Conservation (phyloP, 2,888 invertebrate species). For the Nymphalis urticae region DNA sequence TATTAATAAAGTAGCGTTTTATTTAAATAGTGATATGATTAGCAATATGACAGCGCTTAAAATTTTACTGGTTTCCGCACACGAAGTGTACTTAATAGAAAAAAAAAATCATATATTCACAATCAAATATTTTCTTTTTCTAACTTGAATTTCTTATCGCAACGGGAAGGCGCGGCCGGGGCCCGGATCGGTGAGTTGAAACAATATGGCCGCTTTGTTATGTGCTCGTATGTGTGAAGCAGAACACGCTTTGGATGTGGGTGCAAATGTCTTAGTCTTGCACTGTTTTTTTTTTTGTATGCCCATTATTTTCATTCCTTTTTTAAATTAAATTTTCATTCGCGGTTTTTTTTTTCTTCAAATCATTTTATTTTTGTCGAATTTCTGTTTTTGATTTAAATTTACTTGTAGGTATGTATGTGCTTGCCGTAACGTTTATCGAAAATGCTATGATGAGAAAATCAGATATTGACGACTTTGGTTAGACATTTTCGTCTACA, state of each 20-base stretch:
- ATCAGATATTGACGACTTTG: slow-evolving; percentile 64
- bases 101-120: not conserved
- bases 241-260: slow-evolving; percentile 60
- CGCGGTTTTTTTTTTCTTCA: slow-evolving; percentile 15
- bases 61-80: slow-evolving; percentile 5
- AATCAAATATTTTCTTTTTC: not conserved
- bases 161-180: slow-evolving; percentile 82
- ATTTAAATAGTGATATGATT: too few species aligned
- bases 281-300: slow-evolving; percentile 40
- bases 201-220: slow-evolving; percentile 49
- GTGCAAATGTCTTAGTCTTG: slow-evolving; percentile 46
- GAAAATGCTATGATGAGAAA: slow-evolving; percentile 66
- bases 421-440: slow-evolving; percentile 67
- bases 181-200: slow-evolving; percentile 84
- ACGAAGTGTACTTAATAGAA: not conserved
- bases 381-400: slow-evolving; percentile 14
- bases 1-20: too few species aligned
- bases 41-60: slow-evolving; percentile 2
- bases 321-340: slow-evolving; percentile 11
- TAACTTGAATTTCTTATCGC: slow-evolving; percentile 29
- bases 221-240: slow-evolving; percentile 49
- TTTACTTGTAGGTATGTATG: slow-evolving; percentile 68
- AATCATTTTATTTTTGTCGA: not conserved
- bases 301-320: slow-evolving; percentile 2
- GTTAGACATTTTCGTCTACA: slow-evolving; percentile 52